A percentile compares a stretch with the other conserved stretches of the same genome.
These are phyloP conservation scores for Acanthopleura granulata DNA, from an alignment of 2,888 invertebrate species.

Conservation along the genomic window DNA sequence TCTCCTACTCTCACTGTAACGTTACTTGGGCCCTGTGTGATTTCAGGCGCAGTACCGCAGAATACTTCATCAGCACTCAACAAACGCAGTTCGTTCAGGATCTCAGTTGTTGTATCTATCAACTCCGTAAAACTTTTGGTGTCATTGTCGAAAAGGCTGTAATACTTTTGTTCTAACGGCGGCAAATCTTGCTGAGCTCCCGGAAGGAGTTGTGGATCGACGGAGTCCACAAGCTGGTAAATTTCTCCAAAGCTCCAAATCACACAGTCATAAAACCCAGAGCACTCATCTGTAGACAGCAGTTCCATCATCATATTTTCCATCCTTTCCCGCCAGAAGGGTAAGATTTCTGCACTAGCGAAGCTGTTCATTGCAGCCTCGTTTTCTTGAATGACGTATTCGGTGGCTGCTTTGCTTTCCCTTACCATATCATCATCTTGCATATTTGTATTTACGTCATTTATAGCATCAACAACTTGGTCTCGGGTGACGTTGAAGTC, in stretches of 20 bases:
- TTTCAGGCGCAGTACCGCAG: background rate
- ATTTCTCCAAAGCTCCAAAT: background rate
- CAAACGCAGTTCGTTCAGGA: background rate
- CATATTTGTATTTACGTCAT: background rate
- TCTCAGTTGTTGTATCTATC: background rate
- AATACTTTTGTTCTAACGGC: background rate
- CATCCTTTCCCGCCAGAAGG: constrained; percentile 9
- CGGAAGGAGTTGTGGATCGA: background rate
- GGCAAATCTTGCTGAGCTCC: background rate
- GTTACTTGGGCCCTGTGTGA: background rate
- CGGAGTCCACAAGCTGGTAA: background rate
- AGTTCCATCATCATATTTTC: background rate
- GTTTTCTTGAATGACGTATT: background rate
- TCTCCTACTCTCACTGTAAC: background rate
- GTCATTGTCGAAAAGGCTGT: constrained; percentile 1
- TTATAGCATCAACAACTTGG: background rate
- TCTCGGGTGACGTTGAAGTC: constrained; percentile 3
- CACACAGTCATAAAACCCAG: constrained; percentile 18
- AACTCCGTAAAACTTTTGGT: background rate
- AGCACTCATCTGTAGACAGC: background rate
- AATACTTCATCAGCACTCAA: constrained; percentile 1
- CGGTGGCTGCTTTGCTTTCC: background rate
- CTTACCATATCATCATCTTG: background rate
- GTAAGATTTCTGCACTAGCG: background rate
- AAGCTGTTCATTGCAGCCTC: background rate